Conservation (phyloP, 2,797 vertebrate species). For the Macrochelys suwanniensis region DNA sequence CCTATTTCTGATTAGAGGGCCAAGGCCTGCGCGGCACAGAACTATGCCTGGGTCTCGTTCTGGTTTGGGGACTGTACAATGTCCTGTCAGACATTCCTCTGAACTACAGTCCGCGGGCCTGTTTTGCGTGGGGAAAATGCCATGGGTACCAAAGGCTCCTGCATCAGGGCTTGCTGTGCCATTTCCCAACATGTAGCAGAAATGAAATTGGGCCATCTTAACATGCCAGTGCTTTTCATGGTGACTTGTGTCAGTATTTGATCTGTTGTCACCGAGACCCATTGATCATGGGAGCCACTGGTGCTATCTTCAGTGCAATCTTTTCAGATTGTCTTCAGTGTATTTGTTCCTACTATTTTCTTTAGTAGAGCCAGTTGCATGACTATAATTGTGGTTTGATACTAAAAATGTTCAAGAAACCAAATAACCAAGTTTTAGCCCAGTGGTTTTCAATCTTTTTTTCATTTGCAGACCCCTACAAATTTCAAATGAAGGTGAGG, state of each 20-base stretch:
- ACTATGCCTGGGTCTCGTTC: neutral
- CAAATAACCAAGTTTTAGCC: neutral
- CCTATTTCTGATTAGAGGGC: neutral
- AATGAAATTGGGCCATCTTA: accelerated
- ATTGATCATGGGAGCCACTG: slow-evolving; percentile 37
- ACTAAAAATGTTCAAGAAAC: neutral
- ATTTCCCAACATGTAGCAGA: neutral
- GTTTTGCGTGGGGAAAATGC: neutral
- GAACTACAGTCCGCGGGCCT: accelerated
- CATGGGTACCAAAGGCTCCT: neutral
- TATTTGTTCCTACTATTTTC: neutral
- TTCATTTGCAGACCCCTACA: neutral
- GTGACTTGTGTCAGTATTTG: slow-evolving; percentile 31
- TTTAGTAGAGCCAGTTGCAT: neutral
- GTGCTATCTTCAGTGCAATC: slow-evolving; percentile 56
- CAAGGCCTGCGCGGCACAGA: neutral
- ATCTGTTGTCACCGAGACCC: neutral
- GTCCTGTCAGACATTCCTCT: neutral
- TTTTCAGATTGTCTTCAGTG: slow-evolving; percentile 47
- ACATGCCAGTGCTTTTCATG: accelerated
- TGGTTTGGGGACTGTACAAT: neutral
- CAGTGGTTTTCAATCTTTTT: neutral
- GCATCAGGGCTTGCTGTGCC: neutral
- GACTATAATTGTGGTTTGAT: neutral
- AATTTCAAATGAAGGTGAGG: neutral